Evolutionary conservation across 2,888 invertebrate genomes (phyloP).

Genomic region (Neoscelio sp.): DNA sequence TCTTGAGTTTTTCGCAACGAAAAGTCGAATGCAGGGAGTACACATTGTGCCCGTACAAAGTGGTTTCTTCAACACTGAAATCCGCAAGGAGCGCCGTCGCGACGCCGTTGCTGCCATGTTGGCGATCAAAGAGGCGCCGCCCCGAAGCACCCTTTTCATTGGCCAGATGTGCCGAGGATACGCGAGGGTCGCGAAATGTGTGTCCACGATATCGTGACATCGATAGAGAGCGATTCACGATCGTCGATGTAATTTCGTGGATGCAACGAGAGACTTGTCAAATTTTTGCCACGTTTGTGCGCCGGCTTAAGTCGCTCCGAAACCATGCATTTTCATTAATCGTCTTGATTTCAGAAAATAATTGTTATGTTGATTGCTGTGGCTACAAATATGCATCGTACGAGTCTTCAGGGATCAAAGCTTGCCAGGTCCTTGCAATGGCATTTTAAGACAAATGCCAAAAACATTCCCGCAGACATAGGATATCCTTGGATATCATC

Average conservation of each 20-base stretch:
- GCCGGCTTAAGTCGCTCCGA: conserved; percentile 10
- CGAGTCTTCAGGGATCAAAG: no score
- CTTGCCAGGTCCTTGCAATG: no score
- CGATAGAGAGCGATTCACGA: conserved; percentile 59
- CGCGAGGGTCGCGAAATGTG: conserved; percentile 59
- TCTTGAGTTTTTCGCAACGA: conserved; percentile 36
- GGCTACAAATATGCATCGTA: no score
- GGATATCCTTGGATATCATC: no score
- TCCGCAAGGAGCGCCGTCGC: conserved; percentile 61
- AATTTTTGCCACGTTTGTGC: conserved; percentile 39
- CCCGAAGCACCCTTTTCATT: conserved; percentile 78
- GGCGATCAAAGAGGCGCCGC: conserved; percentile 80
- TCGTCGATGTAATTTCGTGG: conserved; percentile 50
- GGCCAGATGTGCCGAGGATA: conserved; percentile 70
- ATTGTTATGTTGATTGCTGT: no score
- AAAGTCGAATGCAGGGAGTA: conserved; percentile 46
- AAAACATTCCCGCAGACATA: no score
- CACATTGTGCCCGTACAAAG: conserved; percentile 41
- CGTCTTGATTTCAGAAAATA: no score
- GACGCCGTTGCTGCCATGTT: conserved; percentile 79
- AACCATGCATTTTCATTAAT: no score
- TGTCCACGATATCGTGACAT: conserved; percentile 52
- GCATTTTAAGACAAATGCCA: no score
- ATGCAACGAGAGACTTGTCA: conserved; percentile 40
- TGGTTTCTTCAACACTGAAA: conserved; percentile 60